These are phyloP conservation scores for Bradypodion ventrale DNA, from an alignment of 2,797 vertebrate genomes.

Conservation along the genomic window DNA sequence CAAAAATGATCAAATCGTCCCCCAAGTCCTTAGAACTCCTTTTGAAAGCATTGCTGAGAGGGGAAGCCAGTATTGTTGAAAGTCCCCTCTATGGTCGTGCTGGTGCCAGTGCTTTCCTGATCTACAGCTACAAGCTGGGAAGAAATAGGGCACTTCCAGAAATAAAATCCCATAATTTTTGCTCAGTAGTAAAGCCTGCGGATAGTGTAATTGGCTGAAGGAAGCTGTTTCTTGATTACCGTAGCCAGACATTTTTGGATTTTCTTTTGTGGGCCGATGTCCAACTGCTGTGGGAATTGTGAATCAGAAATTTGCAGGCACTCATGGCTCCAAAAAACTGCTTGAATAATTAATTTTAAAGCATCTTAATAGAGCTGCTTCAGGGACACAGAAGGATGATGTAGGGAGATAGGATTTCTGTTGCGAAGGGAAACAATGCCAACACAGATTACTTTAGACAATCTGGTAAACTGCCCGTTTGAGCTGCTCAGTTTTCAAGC, in stretches of 20 bases:
- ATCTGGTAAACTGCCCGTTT: not conserved
- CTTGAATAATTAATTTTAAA: conserved; percentile 8
- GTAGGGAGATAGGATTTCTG: conserved; percentile 1
- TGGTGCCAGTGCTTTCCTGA: not conserved
- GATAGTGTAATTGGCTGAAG: not conserved
- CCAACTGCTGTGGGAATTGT: not conserved
- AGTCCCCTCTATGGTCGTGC: not conserved
- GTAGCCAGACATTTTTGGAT: not conserved
- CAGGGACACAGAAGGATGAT: not conserved
- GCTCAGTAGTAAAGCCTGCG: not conserved
- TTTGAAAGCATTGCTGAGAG: not conserved
- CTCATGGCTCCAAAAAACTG: not conserved
- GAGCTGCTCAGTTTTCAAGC: not conserved
- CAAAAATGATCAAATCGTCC: not conserved
- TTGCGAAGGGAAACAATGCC: not conserved
- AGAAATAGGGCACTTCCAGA: not conserved
- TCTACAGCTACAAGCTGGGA: not conserved
- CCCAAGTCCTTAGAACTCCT: not conserved
- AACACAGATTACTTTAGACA: conserved; percentile 7
- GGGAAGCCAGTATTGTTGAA: not conserved
- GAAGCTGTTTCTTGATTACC: not conserved
- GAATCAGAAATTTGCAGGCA: not conserved
- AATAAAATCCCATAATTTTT: not conserved
- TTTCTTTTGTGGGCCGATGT: not conserved
- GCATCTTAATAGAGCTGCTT: not conserved